Conservation (phyloP, 2,888 invertebrate species). For the Cataglyphis altisquamis region DNA sequence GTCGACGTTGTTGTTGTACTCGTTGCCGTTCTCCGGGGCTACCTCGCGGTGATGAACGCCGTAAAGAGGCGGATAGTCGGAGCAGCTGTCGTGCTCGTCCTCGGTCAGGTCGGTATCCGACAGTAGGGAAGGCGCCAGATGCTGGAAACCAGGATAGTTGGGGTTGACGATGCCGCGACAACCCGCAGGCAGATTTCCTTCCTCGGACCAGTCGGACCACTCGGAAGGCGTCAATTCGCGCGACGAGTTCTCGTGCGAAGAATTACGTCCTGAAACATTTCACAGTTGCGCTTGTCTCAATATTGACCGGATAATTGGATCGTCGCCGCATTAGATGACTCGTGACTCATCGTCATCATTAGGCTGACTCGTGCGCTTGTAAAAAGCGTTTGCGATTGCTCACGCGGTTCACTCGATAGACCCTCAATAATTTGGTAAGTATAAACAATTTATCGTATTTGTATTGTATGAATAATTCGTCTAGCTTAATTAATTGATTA, state of each 20-base stretch:
- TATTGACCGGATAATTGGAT: conserved; percentile 63
- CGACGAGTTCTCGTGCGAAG: conserved; percentile 74
- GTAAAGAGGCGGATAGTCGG: conserved; percentile 87
- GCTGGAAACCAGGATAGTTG: conserved; percentile 94
- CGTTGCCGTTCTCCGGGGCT: conserved; percentile 86
- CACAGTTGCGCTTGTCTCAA: conserved; percentile 48
- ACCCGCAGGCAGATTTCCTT: conserved; percentile 82
- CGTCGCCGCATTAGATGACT: conserved; percentile 29
- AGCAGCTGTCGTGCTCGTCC: conserved; percentile 86
- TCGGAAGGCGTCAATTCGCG: conserved; percentile 80
- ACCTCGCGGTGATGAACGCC: conserved; percentile 82
- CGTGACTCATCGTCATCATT: conserved; percentile 63
- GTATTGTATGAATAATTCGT: neutral
- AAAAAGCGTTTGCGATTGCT: neutral
- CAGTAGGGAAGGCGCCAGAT: conserved; percentile 88
- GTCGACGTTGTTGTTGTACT: conserved; percentile 86
- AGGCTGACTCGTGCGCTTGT: conserved; percentile 20
- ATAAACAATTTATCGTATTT: neutral
- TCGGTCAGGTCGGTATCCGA: conserved; percentile 86
- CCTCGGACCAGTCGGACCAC: conserved; percentile 84
- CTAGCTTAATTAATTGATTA: neutral
- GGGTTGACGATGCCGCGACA: conserved; percentile 93
- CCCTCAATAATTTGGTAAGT: neutral
- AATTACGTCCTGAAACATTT: conserved; percentile 76
- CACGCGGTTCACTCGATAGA: neutral